Percentiles rank a stretch among this genome's conserved stretches.
phyloP scores from a whole-genome alignment of 1,140 invertebrate species.

The Elymnias hypermnestra region DNA sequence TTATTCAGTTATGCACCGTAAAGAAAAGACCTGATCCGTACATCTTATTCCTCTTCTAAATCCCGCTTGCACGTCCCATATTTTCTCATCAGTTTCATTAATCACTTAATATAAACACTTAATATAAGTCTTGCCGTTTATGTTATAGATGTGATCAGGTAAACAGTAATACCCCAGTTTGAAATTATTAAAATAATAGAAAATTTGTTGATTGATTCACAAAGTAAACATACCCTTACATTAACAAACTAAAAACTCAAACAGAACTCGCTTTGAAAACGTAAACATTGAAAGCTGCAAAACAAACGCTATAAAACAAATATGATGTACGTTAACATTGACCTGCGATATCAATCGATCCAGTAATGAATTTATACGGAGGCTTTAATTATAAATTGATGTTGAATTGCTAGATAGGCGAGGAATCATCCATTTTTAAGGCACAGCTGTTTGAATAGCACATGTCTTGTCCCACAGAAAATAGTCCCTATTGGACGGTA shows the following conservation, averaged over 20 bases:
- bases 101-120: no score
- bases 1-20: no score
- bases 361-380: conserved; percentile 22
- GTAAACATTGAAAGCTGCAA: conserved; percentile 20
- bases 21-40: no score
- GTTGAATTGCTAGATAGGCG: conserved; percentile 7
- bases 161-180: no score
- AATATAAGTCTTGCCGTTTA: no score
- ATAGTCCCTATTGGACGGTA: conserved; percentile 28
- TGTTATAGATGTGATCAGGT: no score
- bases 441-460: conserved; percentile 33
- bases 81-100: no score
- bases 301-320: conserved; percentile 17
- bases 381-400: conserved; percentile 21
- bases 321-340: conserved; percentile 13
- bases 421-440: conserved; percentile 45
- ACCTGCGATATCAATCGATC: conserved; percentile 22
- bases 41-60: no score
- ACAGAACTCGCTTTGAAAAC: conserved; percentile 12
- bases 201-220: background rate
- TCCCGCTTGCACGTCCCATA: no score
- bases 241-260: conserved; percentile 3
- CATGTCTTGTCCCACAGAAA: conserved; percentile 34
- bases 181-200: background rate
- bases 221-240: background rate